Base-by-base conservation (phyloP, 2,797 vertebrate species). In the Rhinichthys osculus region DNA sequence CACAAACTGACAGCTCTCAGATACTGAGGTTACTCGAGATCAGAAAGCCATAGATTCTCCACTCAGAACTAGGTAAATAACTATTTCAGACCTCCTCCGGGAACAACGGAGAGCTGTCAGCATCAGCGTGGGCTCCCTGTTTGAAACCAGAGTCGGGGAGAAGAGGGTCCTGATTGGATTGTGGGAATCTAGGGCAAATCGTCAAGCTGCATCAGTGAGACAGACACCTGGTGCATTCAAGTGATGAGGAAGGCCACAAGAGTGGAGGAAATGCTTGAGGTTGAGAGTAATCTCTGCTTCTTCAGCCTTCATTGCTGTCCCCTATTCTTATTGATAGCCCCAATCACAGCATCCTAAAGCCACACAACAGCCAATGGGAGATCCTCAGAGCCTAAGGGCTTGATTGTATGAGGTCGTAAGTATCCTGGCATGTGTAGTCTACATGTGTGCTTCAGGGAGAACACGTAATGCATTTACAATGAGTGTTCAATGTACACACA, bases 121-220 rank as follows among this genome's bases (percentile, higher is more conserved):
- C 52, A 86, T 77, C 89, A 59, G 86, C 82, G 87, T 87, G 27
- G 83, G 81, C 84, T 87, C 88, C 87, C 89, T 86, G 90, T 93
- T 93, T 93, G 91, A 94, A 92, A 90, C 84, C 83, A 77, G 27
- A 81, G 74, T 81, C 84, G 27, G 80, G 38, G 77, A 89, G 85
- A 92, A 87, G 89, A 81, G 90, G 80, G 89, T 90, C 85, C 85
- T 86, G 72, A 90, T 86, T 90, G 89, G 87, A 90, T 38, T 33
- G 57, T 86, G 88, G 90, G 89, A 92, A 93, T 92, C 87, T 85
- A 88, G 90, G 88, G 86, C 86, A 88, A 90, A 89, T 86, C 86
- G 91, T 89, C 89, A 78, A 69, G 67, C 62, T 82, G 77, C 42
- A 87, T 81, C 72, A 89, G 78, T 38, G 59, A 81, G 81, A 78